Percentiles rank a stretch among this genome's conserved stretches.
Conservation (phyloP, 2,888 invertebrate genomes). For the Meganola albula region DNA sequence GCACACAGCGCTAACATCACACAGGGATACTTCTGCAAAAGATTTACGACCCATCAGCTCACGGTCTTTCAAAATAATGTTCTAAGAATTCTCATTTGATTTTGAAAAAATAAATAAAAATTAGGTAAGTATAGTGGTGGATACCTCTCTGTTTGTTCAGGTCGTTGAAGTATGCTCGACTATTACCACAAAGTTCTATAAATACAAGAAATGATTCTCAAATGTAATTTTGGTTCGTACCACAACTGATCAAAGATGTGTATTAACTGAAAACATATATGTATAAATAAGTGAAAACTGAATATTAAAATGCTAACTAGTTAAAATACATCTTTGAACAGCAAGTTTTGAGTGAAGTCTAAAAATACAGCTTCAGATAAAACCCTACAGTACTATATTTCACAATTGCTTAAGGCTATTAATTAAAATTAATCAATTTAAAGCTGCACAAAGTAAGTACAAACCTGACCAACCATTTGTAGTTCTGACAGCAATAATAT, state of each 20-base stretch:
- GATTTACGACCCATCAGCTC: conserved; percentile 85
- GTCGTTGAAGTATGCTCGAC: conserved; percentile 79
- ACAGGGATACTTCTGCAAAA: conserved; percentile 87
- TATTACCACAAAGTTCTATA: conserved; percentile 80
- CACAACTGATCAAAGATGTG: conserved; percentile 54
- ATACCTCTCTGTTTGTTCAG: conserved; percentile 78
- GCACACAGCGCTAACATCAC: conserved; percentile 82
- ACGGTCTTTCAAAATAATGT: conserved; percentile 54
- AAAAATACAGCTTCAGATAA: too few species aligned
- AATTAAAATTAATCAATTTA: too few species aligned
- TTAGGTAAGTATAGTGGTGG: conserved; percentile 69
- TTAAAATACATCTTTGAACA: conserved; percentile 30
- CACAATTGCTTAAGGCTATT: too few species aligned
- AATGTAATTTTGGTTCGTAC: conserved; percentile 68
- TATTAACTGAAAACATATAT: conserved; percentile 20
- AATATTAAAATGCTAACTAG: conserved; percentile 5
- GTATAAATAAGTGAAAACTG: neutral
- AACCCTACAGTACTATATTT: too few species aligned
- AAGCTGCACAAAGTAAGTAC: too few species aligned
- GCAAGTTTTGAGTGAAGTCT: too few species aligned
- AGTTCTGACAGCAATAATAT: too few species aligned
- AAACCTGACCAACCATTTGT: too few species aligned
- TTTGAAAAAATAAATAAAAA: conserved; percentile 41
- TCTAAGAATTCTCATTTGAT: conserved; percentile 34
- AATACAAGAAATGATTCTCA: conserved; percentile 79